Percentiles rank a stretch among this genome's conserved stretches.
Evolutionary conservation across 2,888 invertebrate genomes (phyloP).

Genomic region (Hydropsyche betteni): DNA sequence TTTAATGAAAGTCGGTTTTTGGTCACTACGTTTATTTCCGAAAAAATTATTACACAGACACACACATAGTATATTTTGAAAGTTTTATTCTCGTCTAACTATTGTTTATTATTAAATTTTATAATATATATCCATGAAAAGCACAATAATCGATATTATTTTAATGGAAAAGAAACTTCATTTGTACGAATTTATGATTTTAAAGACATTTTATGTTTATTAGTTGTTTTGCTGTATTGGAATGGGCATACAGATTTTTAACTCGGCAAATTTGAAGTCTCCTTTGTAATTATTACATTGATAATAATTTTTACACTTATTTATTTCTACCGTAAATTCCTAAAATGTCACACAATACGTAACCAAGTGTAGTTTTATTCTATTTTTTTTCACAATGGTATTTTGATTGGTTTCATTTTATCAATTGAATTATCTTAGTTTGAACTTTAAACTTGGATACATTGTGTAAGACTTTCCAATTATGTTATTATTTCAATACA

Average conservation of each 20-base stretch:
- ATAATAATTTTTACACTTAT: no score
- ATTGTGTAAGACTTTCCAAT: background rate
- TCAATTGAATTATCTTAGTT: background rate
- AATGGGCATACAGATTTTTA: background rate
- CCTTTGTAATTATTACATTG: no score
- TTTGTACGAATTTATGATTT: background rate
- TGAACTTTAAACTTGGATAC: conserved; percentile 9
- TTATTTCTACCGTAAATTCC: no score
- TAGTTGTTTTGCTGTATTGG: background rate
- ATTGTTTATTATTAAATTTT: conserved; percentile 12
- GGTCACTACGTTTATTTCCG: conserved; percentile 34
- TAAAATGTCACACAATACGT: conserved; percentile 6
- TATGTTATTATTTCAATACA: background rate
- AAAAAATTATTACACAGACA: conserved; percentile 33
- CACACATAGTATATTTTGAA: conserved; percentile 28
- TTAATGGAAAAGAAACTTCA: conserved; percentile 9
- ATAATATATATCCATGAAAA: background rate
- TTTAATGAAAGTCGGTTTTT: conserved; percentile 28
- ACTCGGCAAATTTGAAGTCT: background rate
- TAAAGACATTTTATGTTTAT: background rate
- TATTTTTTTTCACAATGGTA: background rate
- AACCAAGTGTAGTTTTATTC: background rate
- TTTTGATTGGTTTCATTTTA: background rate
- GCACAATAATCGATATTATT: background rate
- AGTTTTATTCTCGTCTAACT: conserved; percentile 6